These are phyloP conservation scores for Streptopelia turtur DNA, from an alignment of 2,797 vertebrate species.

Conservation along the genomic window DNA sequence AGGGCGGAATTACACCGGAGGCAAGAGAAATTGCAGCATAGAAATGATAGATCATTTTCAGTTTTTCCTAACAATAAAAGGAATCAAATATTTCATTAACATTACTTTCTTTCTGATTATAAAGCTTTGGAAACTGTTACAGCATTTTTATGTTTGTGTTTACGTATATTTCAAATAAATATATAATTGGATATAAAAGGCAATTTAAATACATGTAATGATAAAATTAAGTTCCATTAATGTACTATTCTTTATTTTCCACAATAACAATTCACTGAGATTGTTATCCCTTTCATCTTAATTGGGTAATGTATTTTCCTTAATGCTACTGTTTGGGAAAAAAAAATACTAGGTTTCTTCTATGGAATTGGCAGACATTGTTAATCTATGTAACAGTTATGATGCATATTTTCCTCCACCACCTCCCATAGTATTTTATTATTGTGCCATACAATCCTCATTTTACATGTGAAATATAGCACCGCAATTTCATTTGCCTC, in stretches of 20 bases:
- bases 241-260: constrained; percentile 57
- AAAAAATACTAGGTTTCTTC: not conserved
- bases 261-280: constrained; percentile 51
- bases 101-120: constrained; percentile 49
- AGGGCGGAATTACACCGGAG: not conserved
- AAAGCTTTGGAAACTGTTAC: constrained; percentile 35
- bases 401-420: not conserved
- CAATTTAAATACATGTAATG: constrained; percentile 51
- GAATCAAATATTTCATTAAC: constrained; percentile 49
- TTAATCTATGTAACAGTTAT: constrained; percentile 30
- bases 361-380: constrained; percentile 30
- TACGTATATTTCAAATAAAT: constrained; percentile 64
- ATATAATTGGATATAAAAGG: constrained; percentile 22
- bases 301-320: constrained; percentile 68
- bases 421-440: not conserved
- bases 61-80: constrained; percentile 16
- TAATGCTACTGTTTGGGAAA: constrained; percentile 2
- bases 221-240: constrained; percentile 67
- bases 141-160: constrained; percentile 41
- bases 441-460: not conserved
- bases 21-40: not conserved
- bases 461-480: not conserved
- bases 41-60: not conserved
- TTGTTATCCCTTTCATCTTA: constrained; percentile 63
- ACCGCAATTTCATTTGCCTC: not conserved